These are phyloP conservation scores for Aphyosemion australe DNA, from an alignment of 2,113 vertebrate species.

Conservation along the genomic window DNA sequence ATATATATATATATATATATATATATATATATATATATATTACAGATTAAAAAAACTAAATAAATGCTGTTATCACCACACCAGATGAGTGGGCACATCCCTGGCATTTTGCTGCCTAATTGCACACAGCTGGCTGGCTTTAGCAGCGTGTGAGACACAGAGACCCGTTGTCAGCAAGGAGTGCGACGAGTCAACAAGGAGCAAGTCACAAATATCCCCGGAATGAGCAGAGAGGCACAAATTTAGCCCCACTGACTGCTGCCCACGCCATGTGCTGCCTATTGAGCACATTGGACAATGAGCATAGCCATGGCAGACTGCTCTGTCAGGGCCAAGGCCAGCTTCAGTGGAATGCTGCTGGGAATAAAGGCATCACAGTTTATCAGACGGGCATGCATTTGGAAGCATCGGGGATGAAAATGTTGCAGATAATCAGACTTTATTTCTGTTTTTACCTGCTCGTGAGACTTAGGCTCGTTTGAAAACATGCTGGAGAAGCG, in stretches of 20 bases:
- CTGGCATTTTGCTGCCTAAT: slow-evolving; percentile 48
- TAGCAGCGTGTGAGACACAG: slow-evolving; percentile 54
- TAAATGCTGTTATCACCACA: neutral
- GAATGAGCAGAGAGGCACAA: slow-evolving; percentile 70
- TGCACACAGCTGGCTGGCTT: slow-evolving; percentile 59
- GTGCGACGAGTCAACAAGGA: slow-evolving; percentile 62
- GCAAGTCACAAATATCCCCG: slow-evolving; percentile 69
- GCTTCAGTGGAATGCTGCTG: slow-evolving; percentile 40
- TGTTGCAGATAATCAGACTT: neutral
- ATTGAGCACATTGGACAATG: slow-evolving; percentile 70
- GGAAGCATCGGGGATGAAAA: slow-evolving; percentile 22
- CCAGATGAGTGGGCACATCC: slow-evolving; percentile 23
- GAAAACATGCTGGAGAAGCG: neutral
- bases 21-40: neutral
- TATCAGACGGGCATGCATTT: slow-evolving; percentile 17
- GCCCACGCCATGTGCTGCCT: slow-evolving; percentile 67
- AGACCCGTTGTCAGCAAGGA: slow-evolving; percentile 62
- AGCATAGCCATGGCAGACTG: slow-evolving; percentile 50
- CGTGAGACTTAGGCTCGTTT: neutral
- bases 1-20: no score
- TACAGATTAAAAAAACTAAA: neutral
- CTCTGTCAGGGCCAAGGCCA: slow-evolving; percentile 56
- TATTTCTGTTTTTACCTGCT: no score
- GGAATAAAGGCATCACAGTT: slow-evolving; percentile 50
- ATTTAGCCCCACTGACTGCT: slow-evolving; percentile 67